Conservation (phyloP, 2,113 vertebrate species). For the Psilopogon haemacephalus region DNA sequence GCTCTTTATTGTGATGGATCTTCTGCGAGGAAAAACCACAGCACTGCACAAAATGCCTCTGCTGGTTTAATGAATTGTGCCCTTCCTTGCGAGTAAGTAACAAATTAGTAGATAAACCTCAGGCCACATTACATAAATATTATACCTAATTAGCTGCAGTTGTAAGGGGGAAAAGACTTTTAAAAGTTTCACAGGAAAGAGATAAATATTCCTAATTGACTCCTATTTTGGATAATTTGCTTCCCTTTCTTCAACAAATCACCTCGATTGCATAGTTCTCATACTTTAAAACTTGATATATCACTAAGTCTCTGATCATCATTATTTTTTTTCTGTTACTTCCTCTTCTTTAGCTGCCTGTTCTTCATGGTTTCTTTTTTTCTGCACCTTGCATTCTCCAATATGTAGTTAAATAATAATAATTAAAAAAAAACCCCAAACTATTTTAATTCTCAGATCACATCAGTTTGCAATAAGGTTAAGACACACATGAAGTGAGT, state of each 20-base stretch:
- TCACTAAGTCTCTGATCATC: background rate
- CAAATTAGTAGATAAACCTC: background rate
- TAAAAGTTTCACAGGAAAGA: background rate
- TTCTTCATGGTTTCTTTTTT: background rate
- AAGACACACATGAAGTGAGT: background rate
- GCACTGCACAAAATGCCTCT: background rate
- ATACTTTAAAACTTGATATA: background rate
- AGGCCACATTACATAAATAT: background rate
- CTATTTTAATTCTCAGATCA: background rate
- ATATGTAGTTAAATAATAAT: background rate
- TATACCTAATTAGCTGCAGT: background rate
- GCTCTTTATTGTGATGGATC: conserved; percentile 22
- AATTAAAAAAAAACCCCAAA: background rate
- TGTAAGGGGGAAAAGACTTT: background rate
- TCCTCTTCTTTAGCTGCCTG: background rate
- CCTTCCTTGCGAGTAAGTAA: conserved; percentile 8
- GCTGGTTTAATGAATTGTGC: background rate
- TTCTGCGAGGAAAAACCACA: background rate
- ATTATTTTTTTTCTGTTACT: background rate
- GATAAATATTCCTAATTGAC: background rate
- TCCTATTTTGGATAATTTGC: background rate
- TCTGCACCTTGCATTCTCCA: background rate
- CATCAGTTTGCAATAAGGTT: background rate
- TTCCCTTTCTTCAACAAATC: background rate
- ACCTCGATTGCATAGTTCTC: background rate